Conservation (phyloP, 2,888 invertebrate species). For the Pyralis farinalis region DNA sequence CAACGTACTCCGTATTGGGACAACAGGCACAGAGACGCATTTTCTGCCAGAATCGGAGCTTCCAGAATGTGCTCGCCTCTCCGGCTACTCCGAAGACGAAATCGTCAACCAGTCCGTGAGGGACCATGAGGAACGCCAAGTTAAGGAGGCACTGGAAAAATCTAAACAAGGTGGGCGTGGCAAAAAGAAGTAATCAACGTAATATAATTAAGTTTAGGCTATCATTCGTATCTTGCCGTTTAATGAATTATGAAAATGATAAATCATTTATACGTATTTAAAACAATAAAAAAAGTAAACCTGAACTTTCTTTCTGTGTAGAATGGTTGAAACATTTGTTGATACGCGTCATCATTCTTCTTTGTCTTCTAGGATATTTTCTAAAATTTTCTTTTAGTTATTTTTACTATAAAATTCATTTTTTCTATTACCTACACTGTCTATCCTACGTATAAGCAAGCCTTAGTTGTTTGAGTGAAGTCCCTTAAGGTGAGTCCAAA, state of each 20-base stretch:
- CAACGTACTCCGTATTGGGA: constrained; percentile 94
- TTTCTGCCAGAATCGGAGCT: constrained; percentile 89
- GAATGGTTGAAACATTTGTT: too few relatives aligned
- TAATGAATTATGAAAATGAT: constrained; percentile 11
- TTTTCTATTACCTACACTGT: too few relatives aligned
- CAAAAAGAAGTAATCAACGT: constrained; percentile 48
- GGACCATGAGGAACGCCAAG: constrained; percentile 84
- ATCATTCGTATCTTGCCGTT: not conserved
- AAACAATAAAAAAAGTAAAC: constrained; percentile 52
- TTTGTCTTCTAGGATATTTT: too few relatives aligned
- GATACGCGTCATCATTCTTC: too few relatives aligned
- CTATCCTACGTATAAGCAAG: too few relatives aligned
- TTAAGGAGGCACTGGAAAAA: constrained; percentile 87
- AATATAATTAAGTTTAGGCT: constrained; percentile 3
- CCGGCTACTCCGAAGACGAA: constrained; percentile 85
- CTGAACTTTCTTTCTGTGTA: constrained; percentile 24
- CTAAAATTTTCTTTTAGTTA: too few relatives aligned
- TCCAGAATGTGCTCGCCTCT: constrained; percentile 89
- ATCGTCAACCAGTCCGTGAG: constrained; percentile 62
- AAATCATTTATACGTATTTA: constrained; percentile 38
- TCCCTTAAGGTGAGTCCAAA: too few relatives aligned
- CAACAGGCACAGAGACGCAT: constrained; percentile 94
- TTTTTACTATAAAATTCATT: too few relatives aligned
- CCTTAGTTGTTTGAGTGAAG: too few relatives aligned
- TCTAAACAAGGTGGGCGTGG: constrained; percentile 81